Percentiles rank a stretch among this genome's conserved stretches.
These are phyloP conservation scores for Drosophila atroscutellata DNA, from an alignment of 2,888 invertebrate species.

Conservation along the genomic window DNA sequence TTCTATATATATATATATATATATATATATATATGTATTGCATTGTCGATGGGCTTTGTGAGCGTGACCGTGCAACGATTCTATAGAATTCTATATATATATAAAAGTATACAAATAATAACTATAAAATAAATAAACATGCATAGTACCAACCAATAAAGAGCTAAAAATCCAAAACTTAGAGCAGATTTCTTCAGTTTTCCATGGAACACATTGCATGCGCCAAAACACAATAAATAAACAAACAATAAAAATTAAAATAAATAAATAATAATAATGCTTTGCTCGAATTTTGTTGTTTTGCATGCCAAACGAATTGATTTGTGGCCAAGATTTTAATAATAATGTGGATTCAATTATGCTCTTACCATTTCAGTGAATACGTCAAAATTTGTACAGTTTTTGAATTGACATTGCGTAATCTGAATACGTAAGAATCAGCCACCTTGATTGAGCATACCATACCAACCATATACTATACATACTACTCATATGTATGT, in stretches of 20 bases:
- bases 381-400: constrained; percentile 65
- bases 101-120: constrained; percentile 49
- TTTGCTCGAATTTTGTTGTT: constrained; percentile 14
- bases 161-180: constrained; percentile 41
- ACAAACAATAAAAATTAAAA: neutral
- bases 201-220: constrained; percentile 32
- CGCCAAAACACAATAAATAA: constrained; percentile 7
- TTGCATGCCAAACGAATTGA: constrained; percentile 53
- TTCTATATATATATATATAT: constrained; percentile 19
- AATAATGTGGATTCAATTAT: constrained; percentile 60
- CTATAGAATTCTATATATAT: constrained; percentile 49
- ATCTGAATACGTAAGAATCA: constrained; percentile 62
- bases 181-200: constrained; percentile 24
- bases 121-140: constrained; percentile 43
- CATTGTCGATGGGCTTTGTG: constrained; percentile 21
- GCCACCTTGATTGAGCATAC: constrained; percentile 62
- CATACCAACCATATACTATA: constrained; percentile 42
- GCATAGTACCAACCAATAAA: constrained; percentile 57
- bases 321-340: constrained; percentile 13
- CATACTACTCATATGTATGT: constrained; percentile 13
- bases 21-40: constrained; percentile 16
- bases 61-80: constrained; percentile 31
- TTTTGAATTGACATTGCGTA: constrained; percentile 65
- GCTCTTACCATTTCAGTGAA: constrained; percentile 78
- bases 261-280: neutral